Evolutionary conservation across 2,888 invertebrate genomes (phyloP).

Genomic region (Eumerus sabulonum): DNA sequence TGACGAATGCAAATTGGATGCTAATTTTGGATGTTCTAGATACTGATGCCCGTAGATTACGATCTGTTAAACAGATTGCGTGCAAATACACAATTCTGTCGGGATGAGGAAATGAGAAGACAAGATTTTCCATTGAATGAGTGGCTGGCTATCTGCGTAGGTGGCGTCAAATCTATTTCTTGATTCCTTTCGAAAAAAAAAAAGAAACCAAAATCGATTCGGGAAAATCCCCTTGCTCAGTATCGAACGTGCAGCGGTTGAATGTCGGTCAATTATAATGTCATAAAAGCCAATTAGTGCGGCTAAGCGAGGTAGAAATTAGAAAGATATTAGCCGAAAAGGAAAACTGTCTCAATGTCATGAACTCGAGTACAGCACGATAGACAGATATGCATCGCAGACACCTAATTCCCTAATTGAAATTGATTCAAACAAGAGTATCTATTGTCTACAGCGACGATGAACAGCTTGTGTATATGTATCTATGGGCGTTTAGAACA

Average conservation of each 20-base stretch:
- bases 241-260: slow-evolving; percentile 29
- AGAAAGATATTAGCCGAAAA: not conserved
- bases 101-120: too few relatives aligned
- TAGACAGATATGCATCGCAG: slow-evolving; percentile 5
- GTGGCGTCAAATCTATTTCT: too few relatives aligned
- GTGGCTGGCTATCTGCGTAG: too few relatives aligned
- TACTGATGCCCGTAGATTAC: too few relatives aligned
- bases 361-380: too few relatives aligned
- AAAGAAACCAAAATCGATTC: too few relatives aligned
- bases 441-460: not conserved
- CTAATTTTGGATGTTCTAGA: slow-evolving; percentile 14
- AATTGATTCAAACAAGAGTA: slow-evolving; percentile 25
- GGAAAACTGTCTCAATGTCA: slow-evolving; percentile 30
- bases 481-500: too few relatives aligned
- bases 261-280: slow-evolving; percentile 39
- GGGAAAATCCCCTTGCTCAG: slow-evolving; percentile 35
- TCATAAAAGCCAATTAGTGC: slow-evolving; percentile 35
- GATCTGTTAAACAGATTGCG: too few relatives aligned
- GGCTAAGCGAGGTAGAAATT: not conserved
- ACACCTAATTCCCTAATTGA: slow-evolving; percentile 47
- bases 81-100: slow-evolving; percentile 37
- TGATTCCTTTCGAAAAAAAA: too few relatives aligned
- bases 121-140: too few relatives aligned
- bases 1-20: slow-evolving; percentile 35
- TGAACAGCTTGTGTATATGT: too few relatives aligned